These are phyloP conservation scores for Congeria kusceri DNA, from an alignment of 2,888 invertebrate species.

Conservation along the genomic window DNA sequence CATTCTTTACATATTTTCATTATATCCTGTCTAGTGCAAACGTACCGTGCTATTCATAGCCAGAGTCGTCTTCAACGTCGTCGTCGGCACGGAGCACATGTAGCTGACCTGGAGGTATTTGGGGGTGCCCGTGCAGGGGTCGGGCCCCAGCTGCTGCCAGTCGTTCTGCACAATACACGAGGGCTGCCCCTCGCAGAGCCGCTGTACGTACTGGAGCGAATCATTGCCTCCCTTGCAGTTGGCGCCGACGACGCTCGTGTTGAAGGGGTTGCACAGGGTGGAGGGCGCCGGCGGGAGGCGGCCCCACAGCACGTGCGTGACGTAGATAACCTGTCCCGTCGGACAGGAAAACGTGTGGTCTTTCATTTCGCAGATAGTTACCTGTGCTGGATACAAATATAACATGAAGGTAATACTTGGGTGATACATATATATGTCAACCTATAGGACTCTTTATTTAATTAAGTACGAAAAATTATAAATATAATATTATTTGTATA, in stretches of 20 bases:
- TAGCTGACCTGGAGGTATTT: slow-evolving; percentile 69
- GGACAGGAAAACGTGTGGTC: slow-evolving; percentile 53
- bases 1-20: no score
- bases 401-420: no score
- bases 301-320: slow-evolving; percentile 55
- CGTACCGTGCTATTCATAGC: not conserved
- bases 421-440: no score
- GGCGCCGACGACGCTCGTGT: slow-evolving; percentile 37
- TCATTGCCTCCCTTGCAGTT: slow-evolving; percentile 42
- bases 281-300: slow-evolving; percentile 48
- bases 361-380: slow-evolving; percentile 64
- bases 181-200: slow-evolving; percentile 42
- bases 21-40: not conserved
- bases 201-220: slow-evolving; percentile 36
- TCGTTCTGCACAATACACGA: slow-evolving; percentile 51
- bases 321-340: slow-evolving; percentile 37
- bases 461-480: no score
- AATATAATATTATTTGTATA: no score
- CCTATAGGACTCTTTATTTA: no score
- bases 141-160: slow-evolving; percentile 57
- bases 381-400: slow-evolving; percentile 35
- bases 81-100: slow-evolving; percentile 48
- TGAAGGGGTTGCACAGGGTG: slow-evolving; percentile 54
- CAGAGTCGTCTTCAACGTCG: slow-evolving; percentile 43
- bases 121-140: slow-evolving; percentile 64